These are phyloP conservation scores for Cybosia mesomella DNA, from an alignment of 2,888 invertebrate genomes.

Conservation along the genomic window DNA sequence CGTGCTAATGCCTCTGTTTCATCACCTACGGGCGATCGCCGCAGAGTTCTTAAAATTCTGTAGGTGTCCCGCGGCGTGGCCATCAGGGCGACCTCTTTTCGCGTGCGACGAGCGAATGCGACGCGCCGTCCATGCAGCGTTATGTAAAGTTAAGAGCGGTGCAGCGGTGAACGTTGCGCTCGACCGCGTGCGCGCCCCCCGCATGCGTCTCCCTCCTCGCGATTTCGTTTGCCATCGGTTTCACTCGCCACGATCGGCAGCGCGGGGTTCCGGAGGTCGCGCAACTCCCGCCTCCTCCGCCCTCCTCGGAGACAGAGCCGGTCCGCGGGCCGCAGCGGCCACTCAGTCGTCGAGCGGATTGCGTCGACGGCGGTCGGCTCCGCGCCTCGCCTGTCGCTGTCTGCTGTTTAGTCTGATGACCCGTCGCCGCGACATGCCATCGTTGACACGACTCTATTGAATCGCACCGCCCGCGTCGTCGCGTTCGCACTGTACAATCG, in stretches of 20 bases:
- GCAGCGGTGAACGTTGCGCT: constrained; percentile 81
- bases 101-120: constrained; percentile 63
- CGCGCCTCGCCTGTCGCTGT: constrained; percentile 50
- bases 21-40: constrained; percentile 70
- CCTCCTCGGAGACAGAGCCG: constrained; percentile 68
- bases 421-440: constrained; percentile 52
- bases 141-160: constrained; percentile 82
- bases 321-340: constrained; percentile 59
- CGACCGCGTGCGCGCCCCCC: constrained; percentile 80
- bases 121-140: constrained; percentile 70
- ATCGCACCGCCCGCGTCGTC: constrained; percentile 53
- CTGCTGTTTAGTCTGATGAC: constrained; percentile 44
- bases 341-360: constrained; percentile 83
- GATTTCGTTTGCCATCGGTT: constrained; percentile 73
- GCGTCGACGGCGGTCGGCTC: constrained; percentile 78
- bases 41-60: constrained; percentile 78
- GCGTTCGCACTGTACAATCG: constrained; percentile 51
- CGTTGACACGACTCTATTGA: constrained; percentile 57
- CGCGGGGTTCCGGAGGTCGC: constrained; percentile 80
- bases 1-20: constrained; percentile 78
- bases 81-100: constrained; percentile 79
- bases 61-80: constrained; percentile 70
- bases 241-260: constrained; percentile 71
- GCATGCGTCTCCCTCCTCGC: constrained; percentile 63
- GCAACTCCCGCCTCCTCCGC: constrained; percentile 75